Conservation (phyloP, 30 jellyfish, hydroid and myxozoan species). For the Pseudorhiza aurosa region DNA sequence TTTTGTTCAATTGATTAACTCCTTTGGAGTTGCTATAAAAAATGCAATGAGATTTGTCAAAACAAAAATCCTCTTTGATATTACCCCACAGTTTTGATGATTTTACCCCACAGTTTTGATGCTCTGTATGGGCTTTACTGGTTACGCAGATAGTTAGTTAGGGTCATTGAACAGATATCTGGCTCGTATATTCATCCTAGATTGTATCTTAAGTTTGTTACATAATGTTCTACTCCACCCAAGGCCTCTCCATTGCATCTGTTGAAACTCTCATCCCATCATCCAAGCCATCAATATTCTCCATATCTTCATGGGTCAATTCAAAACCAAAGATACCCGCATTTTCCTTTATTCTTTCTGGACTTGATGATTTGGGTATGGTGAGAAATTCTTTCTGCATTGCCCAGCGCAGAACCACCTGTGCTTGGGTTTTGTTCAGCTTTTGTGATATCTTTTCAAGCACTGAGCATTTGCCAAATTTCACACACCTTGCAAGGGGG, state of each 20-base stretch:
- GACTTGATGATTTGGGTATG: constrained; percentile 88
- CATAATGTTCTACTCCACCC: constrained; percentile 69
- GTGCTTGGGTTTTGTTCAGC: constrained; percentile 77
- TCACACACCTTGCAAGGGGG: constrained; percentile 90
- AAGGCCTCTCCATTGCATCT: constrained; percentile 67
- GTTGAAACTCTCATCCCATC: constrained; percentile 73
- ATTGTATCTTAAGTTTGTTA: too few species aligned
- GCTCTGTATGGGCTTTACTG: too few species aligned
- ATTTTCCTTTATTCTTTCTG: constrained; percentile 79
- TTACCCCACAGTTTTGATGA: too few species aligned
- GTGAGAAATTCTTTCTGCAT: constrained; percentile 73
- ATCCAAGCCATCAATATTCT: constrained; percentile 55
- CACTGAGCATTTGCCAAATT: constrained; percentile 66
- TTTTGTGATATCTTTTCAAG: constrained; percentile 56
- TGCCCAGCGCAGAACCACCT: constrained; percentile 84
- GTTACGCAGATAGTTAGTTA: too few species aligned
- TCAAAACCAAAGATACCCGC: constrained; percentile 64
- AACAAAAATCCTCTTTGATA: too few species aligned
- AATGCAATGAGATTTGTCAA: too few species aligned
- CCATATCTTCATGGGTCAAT: constrained; percentile 73
- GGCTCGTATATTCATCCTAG: too few species aligned
- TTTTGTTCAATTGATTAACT: too few species aligned
- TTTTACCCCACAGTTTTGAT: too few species aligned
- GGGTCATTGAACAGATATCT: too few species aligned
- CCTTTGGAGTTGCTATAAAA: too few species aligned